Evolutionary conservation across 2,113 vertebrate genomes (phyloP).

Genomic region (Desmodus rotundus): DNA sequence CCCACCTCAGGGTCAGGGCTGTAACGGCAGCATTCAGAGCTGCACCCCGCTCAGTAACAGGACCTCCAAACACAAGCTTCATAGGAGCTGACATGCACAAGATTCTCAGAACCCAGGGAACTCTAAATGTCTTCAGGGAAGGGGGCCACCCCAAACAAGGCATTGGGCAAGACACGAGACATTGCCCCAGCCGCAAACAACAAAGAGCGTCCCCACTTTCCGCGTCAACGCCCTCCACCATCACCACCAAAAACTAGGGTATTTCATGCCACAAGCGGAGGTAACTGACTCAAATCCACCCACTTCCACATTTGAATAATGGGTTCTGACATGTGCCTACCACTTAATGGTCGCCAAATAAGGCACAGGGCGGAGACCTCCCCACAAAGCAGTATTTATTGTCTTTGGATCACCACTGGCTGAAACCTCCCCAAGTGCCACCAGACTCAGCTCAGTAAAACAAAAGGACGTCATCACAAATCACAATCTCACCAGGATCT

Average conservation of each 20-base stretch:
- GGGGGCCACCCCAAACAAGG: background rate
- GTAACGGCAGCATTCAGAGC: background rate
- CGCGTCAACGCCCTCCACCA: background rate
- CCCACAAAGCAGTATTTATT: constrained; percentile 29
- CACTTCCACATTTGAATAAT: background rate
- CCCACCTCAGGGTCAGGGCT: background rate
- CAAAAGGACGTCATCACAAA: background rate
- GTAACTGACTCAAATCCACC: background rate
- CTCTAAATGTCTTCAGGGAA: background rate
- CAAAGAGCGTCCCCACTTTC: background rate
- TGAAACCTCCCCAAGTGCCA: background rate
- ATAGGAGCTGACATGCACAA: background rate
- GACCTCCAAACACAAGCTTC: background rate
- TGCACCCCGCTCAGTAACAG: fast-evolving
- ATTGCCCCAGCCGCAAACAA: background rate
- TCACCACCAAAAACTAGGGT: background rate
- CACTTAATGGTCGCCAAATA: background rate
- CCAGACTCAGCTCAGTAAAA: constrained; percentile 10
- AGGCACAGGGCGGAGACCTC: background rate
- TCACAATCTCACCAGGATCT: constrained; percentile 18
- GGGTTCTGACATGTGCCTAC: constrained; percentile 4
- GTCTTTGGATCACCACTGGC: constrained; percentile 39
- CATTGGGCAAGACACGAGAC: background rate
- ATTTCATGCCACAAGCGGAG: background rate
- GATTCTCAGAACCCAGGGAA: background rate